Percentiles rank a stretch among this genome's conserved stretches.
Conservation (phyloP, 2,113 vertebrate species). For the Thalassarche chlororhynchos region DNA sequence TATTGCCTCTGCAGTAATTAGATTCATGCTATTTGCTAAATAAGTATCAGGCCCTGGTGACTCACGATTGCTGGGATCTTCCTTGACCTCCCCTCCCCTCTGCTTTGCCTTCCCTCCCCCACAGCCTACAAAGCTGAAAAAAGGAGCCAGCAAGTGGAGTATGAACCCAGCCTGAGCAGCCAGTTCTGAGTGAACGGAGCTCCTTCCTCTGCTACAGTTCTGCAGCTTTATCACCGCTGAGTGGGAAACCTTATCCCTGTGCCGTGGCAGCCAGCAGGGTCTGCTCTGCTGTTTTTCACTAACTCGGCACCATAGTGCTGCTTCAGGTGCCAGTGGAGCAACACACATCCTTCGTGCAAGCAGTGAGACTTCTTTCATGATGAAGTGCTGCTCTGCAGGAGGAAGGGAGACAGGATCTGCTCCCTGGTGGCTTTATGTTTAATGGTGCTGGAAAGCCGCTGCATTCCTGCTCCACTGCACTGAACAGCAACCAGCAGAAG, state of each 20-base stretch:
- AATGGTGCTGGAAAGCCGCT: not conserved
- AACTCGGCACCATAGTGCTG: not conserved
- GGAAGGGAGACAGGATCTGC: not conserved
- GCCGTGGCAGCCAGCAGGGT: not conserved
- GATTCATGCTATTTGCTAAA: constrained; percentile 3
- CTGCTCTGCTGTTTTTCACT: not conserved
- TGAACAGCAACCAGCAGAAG: not conserved
- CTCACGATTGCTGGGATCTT: not conserved
- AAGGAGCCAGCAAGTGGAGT: not conserved
- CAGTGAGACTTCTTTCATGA: not conserved
- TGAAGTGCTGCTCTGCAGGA: not conserved
- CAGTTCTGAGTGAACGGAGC: not conserved
- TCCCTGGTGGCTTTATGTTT: not conserved
- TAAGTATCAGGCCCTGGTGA: constrained; percentile 14
- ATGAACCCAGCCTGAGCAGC: not conserved
- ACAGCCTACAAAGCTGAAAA: not conserved
- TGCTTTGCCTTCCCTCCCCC: not conserved
- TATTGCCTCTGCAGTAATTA: constrained; percentile 6
- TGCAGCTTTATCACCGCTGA: not conserved
- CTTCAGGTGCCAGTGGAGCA: not conserved
- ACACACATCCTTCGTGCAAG: not conserved
- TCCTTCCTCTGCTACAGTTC: not conserved
- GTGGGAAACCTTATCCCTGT: not conserved
- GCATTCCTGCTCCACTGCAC: not conserved
- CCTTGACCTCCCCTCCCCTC: not conserved